Conservation (phyloP, 2,888 invertebrate species). For the Acholoe squamosa region DNA sequence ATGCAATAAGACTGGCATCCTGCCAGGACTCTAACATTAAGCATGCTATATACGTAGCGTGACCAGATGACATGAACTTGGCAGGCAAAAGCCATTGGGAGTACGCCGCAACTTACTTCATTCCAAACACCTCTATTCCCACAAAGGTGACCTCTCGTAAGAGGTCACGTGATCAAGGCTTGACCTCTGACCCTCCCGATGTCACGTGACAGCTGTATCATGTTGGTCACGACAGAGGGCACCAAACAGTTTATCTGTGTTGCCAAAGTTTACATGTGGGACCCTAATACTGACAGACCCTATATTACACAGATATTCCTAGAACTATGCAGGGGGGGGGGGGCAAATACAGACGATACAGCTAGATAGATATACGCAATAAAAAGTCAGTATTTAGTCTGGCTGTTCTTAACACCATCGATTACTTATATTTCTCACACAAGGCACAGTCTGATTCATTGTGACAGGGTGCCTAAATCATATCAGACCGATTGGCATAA, state of each 20-base stretch:
- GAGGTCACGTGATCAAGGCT: conserved; percentile 24
- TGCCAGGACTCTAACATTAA: not conserved
- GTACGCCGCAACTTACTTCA: conserved; percentile 24
- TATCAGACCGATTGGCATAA: not conserved
- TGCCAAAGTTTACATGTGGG: conserved; percentile 16
- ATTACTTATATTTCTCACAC: not conserved
- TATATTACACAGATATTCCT: not conserved
- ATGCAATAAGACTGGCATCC: no score
- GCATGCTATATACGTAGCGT: not conserved
- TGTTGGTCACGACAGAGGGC: conserved; percentile 10
- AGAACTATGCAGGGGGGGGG: not conserved
- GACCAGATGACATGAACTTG: not conserved
- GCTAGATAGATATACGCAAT: not conserved
- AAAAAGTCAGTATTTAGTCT: not conserved
- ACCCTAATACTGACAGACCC: not conserved
- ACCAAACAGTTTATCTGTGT: conserved; percentile 6
- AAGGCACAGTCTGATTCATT: not conserved
- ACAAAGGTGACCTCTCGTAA: not conserved
- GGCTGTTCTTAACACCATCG: not conserved
- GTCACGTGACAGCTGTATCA: conserved; percentile 32
- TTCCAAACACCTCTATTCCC: conserved; percentile 7
- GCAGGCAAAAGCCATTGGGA: not conserved
- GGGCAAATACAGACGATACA: not conserved
- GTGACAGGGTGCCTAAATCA: no score
- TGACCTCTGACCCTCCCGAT: not conserved